Base-by-base conservation (phyloP, 2,113 vertebrate species). In the Xenopus tropicalis region DNA sequence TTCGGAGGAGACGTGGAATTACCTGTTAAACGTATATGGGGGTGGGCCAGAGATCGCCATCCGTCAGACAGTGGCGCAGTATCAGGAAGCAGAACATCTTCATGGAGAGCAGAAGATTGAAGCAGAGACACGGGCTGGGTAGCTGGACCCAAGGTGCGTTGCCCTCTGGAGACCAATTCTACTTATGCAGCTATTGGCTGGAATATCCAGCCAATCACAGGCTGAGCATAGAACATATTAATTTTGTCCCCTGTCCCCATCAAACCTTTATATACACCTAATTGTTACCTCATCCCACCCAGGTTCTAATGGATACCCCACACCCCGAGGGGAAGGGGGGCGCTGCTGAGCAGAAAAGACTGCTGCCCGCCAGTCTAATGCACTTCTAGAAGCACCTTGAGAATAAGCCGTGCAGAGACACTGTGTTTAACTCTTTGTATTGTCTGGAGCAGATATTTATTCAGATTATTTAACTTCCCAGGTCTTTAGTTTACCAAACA, bases 51-150 rank as follows among this genome's bases (percentile, higher is more conserved):
- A 98, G 83, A 94, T 98, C 0, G 94, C 96, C 3, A 90, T 98
- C 79, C 91, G 97, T 2, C 97, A 98, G 86, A 94, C 90, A 0
- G 81, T 94, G 78, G 91, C 88, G 0, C 94, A 89, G 25, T 84
- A 81, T 11, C 88, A 84, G 3, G 94, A 95, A 23, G 52, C 83
- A 0, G 95, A 95, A 19, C 86, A 78, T 65, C 82, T 93, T 0
- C 93, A 96, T 0, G 94, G 95, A 57, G 97, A 99, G 82, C 93
- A 94, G 81, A 99, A 99, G 83, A 99, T 99, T 0, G 95, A 98
- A 72, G 97, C 96, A 0, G 97, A 98, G 85, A 99, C 96, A 0
- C 89, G 96, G 64, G 94, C 92, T 1, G 87, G 93, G 80, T 98
- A 75, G 48, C 42, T 22, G 19, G 14, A 54, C 24, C 63, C 22